Conservation (phyloP, 2,888 invertebrate genomes). For the Ophioninae sp. region DNA sequence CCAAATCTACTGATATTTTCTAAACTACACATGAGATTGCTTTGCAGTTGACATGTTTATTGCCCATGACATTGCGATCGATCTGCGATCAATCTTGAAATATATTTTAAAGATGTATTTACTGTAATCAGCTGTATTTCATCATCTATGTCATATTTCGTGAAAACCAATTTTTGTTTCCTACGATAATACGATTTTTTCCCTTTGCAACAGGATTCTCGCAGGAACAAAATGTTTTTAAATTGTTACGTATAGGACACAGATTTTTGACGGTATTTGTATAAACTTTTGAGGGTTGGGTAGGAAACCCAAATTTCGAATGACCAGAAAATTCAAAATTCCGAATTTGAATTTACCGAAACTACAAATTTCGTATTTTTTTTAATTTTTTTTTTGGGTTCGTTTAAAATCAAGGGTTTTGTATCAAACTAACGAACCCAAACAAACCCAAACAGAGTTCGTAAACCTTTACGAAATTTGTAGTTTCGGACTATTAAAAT, state of each 20-base stretch:
- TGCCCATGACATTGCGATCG: slow-evolving; percentile 19
- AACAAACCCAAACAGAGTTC: no score
- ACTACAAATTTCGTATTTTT: no score
- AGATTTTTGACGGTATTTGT: not conserved
- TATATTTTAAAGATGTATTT: not conserved
- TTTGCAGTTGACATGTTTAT: slow-evolving; percentile 23
- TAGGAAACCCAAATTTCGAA: no score
- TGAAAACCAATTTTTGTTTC: not conserved
- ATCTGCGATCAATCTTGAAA: not conserved
- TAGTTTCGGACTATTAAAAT: no score
- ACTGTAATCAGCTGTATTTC: not conserved
- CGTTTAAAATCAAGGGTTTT: no score
- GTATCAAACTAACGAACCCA: no score
- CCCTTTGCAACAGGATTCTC: not conserved
- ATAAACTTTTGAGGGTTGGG: not conserved
- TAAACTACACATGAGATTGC: not conserved
- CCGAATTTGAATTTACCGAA: no score
- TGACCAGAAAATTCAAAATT: no score
- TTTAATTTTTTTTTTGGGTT: no score
- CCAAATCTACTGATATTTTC: not conserved
- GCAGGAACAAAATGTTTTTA: not conserved
- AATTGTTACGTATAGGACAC: not conserved
- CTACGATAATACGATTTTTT: not conserved
- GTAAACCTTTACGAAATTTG: no score
- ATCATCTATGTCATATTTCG: not conserved